Conservation (phyloP, 1,140 invertebrate genomes). For the Eulimnadia texana region DNA sequence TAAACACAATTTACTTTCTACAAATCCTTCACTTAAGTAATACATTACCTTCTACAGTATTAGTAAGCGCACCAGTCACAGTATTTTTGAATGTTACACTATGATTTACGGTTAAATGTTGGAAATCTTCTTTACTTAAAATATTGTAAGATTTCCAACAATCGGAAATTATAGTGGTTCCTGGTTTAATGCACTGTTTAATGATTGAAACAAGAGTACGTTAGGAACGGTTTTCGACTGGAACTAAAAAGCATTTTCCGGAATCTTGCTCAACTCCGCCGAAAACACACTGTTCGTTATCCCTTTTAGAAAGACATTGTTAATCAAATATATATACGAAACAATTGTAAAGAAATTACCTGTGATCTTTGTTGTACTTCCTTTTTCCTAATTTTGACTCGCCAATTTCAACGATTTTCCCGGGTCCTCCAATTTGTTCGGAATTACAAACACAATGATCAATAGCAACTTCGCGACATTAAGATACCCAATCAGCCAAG, state of each 20-base stretch:
- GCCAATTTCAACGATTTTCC: neutral
- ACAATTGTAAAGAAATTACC: neutral
- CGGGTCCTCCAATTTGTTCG: too few species aligned
- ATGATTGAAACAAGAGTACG: neutral
- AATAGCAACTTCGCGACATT: too few species aligned
- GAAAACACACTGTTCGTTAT: neutral
- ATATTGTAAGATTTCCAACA: constrained; percentile 1
- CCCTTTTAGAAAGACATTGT: neutral
- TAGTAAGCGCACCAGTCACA: too few species aligned
- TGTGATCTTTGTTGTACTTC: neutral
- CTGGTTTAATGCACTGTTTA: neutral
- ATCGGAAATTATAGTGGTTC: neutral
- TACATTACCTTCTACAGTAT: too few species aligned
- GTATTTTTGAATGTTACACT: too few species aligned
- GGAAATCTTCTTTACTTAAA: neutral
- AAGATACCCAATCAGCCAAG: too few species aligned
- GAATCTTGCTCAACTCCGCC: neutral
- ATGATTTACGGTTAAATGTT: too few species aligned
- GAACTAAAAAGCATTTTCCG: neutral
- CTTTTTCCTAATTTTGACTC: neutral
- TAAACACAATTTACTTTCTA: too few species aligned
- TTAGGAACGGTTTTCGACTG: neutral
- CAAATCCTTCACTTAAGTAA: too few species aligned
- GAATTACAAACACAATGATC: too few species aligned
- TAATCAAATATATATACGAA: too few species aligned